Conservation (phyloP, 2,113 vertebrate species). For the Cephalopterus ornatus region DNA sequence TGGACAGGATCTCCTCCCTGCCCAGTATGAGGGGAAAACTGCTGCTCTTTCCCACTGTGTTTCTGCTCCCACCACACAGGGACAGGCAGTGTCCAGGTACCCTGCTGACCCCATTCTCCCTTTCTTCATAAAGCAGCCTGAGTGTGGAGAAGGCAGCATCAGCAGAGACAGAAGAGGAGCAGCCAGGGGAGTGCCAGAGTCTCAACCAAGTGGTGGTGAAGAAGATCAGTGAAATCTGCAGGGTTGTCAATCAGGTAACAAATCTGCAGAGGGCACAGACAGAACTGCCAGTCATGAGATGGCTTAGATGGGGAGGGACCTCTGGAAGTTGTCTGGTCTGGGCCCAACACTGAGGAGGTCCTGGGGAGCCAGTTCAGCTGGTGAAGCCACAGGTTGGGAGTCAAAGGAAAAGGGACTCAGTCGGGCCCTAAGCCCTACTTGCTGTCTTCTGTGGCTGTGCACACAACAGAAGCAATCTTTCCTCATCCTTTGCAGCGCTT, state of each 20-base stretch:
- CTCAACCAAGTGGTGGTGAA: conserved; percentile 88
- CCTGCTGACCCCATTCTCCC: neutral
- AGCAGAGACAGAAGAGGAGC: conserved; percentile 73
- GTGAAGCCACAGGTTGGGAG: neutral
- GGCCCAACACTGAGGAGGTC: neutral
- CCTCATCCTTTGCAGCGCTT: conserved; percentile 78
- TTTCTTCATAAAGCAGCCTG: conserved; percentile 48
- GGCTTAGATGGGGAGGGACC: neutral
- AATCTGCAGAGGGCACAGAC: neutral
- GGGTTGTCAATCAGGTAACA: conserved; percentile 93
- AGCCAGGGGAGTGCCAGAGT: conserved; percentile 79
- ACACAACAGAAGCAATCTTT: neutral
- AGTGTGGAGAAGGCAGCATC: conserved; percentile 62
- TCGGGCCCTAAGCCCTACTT: neutral
- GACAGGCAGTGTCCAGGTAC: neutral
- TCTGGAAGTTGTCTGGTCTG: neutral
- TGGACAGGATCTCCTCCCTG: neutral
- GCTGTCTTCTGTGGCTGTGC: neutral
- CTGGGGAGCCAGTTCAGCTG: neutral
- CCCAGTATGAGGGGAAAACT: neutral
- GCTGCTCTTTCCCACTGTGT: neutral
- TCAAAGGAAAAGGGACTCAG: neutral
- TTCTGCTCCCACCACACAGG: neutral
- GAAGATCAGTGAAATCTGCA: conserved; percentile 92
- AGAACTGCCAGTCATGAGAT: neutral